A percentile compares a stretch with the other conserved stretches of the same genome.
These are phyloP conservation scores for Brachystomella parvula DNA, from an alignment of 1,140 invertebrate species.

Conservation along the genomic window DNA sequence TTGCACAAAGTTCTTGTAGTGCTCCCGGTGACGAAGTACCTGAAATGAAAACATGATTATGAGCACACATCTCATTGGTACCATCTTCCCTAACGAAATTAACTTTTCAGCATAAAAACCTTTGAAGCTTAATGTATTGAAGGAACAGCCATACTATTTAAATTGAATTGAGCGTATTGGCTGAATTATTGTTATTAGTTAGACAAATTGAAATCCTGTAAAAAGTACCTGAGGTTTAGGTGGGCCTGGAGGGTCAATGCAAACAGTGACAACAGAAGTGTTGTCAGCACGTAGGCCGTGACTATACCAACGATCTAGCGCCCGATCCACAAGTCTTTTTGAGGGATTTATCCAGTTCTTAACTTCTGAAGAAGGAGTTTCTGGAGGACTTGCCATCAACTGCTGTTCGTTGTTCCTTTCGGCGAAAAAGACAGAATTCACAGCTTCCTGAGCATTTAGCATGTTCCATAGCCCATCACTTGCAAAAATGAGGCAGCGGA, in stretches of 20 bases:
- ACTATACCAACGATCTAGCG: conserved; percentile 63
- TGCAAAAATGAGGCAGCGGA: conserved; percentile 84
- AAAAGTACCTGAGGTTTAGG: conserved; percentile 55
- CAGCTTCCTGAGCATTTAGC: conserved; percentile 71
- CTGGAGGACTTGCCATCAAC: conserved; percentile 32
- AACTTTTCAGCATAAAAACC: no score
- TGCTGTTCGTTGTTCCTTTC: conserved; percentile 69
- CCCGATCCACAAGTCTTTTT: conserved; percentile 77
- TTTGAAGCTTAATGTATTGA: no score
- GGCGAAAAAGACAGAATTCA: conserved; percentile 70
- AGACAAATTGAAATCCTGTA: no score
- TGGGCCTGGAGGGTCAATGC: conserved; percentile 84
- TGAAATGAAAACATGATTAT: no score
- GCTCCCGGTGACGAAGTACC: no score
- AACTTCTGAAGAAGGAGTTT: conserved; percentile 19
- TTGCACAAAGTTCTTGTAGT: no score
- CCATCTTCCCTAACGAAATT: no score
- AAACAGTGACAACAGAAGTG: conserved; percentile 84
- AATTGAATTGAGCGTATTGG: no score
- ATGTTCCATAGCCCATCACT: conserved; percentile 97
- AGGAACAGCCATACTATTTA: no score
- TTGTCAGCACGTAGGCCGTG: conserved; percentile 86
- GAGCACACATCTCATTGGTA: no score
- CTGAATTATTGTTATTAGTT: no score
- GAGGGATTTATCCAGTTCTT: conserved; percentile 74